These are phyloP conservation scores for Leuciscus waleckii DNA, from an alignment of 2,797 vertebrate species.

Conservation along the genomic window DNA sequence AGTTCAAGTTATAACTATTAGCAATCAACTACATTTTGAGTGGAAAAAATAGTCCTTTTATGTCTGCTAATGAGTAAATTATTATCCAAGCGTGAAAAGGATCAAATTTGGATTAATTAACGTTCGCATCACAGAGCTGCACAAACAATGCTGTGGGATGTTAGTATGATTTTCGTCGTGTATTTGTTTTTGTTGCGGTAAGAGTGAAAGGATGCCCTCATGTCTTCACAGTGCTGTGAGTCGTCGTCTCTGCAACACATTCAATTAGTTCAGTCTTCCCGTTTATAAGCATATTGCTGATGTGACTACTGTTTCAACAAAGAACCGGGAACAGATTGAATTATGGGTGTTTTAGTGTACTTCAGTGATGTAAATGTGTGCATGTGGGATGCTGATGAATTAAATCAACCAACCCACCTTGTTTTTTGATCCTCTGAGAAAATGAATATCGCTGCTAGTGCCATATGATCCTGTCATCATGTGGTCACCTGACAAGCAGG, in stretches of 20 bases:
- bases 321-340: slow-evolving; percentile 16
- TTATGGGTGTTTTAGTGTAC: slow-evolving; percentile 10
- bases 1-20: background rate
- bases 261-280: slow-evolving; percentile 24
- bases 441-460: background rate
- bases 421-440: slow-evolving; percentile 28
- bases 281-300: slow-evolving; percentile 13
- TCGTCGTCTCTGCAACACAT: background rate
- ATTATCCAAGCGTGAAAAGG: slow-evolving; percentile 22
- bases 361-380: background rate
- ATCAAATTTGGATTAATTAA: slow-evolving; percentile 37
- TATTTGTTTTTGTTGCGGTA: slow-evolving; percentile 11
- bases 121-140: background rate
- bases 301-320: slow-evolving; percentile 29
- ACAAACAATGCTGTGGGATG: slow-evolving; percentile 24
- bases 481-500: background rate
- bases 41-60: background rate
- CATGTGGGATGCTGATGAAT: slow-evolving; percentile 38
- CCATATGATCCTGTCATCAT: background rate
- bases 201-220: background rate
- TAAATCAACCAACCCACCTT: slow-evolving; percentile 26
- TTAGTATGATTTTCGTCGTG: slow-evolving; percentile 11
- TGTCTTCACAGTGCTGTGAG: background rate
- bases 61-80: slow-evolving; percentile 19
- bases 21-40: background rate